Evolutionary conservation across 1,140 invertebrate species (phyloP).

Genomic region (Bombus polaris): DNA sequence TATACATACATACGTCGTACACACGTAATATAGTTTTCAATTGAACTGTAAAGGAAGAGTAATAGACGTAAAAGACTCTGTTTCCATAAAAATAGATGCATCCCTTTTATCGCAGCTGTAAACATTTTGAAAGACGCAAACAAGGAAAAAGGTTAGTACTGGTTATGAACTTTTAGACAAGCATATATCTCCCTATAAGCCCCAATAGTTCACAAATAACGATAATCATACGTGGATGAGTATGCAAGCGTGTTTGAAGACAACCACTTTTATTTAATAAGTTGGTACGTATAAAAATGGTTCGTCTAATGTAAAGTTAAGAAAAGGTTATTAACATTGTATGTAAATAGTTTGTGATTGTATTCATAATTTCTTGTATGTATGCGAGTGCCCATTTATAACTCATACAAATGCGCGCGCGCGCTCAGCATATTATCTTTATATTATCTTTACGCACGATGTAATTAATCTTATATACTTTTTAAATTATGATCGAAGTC

Average conservation of each 20-base stretch:
- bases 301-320: constrained; percentile 63
- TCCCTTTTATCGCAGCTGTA: constrained; percentile 22
- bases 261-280: constrained; percentile 52
- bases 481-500: constrained; percentile 63
- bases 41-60: neutral
- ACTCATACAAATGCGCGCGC: constrained; percentile 62
- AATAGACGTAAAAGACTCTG: constrained; percentile 2
- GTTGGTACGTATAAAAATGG: constrained; percentile 55
- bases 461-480: constrained; percentile 44
- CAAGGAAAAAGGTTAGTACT: neutral
- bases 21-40: constrained; percentile 33
- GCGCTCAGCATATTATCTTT: constrained; percentile 56
- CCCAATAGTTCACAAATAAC: neutral
- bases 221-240: constrained; percentile 22
- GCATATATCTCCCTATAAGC: neutral
- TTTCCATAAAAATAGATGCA: constrained; percentile 25
- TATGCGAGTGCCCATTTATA: constrained; percentile 65
- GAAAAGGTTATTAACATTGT: constrained; percentile 61
- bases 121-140: constrained; percentile 8
- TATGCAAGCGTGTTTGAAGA: constrained; percentile 2
- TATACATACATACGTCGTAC: neutral
- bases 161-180: constrained; percentile 20
- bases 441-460: constrained; percentile 59
- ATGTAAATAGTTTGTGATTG: constrained; percentile 73
- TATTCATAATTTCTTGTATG: constrained; percentile 63